Conservation (phyloP, 2,888 invertebrate species). For the Bombyx huttoni region DNA sequence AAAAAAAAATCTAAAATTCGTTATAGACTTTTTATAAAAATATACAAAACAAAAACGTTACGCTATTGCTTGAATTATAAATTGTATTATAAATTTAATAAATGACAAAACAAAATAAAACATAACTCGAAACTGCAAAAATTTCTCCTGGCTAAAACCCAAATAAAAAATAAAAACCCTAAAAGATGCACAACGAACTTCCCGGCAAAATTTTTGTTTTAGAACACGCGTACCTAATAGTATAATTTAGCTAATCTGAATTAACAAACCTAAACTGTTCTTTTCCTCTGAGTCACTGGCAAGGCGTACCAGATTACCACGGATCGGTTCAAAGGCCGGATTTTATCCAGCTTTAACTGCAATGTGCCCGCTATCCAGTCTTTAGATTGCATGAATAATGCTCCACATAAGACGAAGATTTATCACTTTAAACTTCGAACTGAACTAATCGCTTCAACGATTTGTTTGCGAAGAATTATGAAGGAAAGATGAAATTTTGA, state of each 20-base stretch:
- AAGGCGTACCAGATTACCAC: constrained; percentile 26
- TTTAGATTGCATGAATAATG: constrained; percentile 26
- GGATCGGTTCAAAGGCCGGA: constrained; percentile 34
- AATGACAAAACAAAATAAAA: too few relatives aligned
- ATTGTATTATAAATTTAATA: too few relatives aligned
- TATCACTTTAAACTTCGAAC: not conserved
- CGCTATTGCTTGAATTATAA: too few relatives aligned
- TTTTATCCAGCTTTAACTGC: constrained; percentile 47
- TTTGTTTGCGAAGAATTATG: too few relatives aligned
- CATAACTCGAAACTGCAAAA: too few relatives aligned
- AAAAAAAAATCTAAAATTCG: too few relatives aligned
- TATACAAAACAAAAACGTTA: too few relatives aligned
- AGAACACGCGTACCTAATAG: not conserved
- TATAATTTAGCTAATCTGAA: constrained; percentile 24
- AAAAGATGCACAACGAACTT: not conserved
- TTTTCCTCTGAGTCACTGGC: constrained; percentile 52
- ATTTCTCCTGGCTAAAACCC: not conserved
- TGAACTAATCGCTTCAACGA: too few relatives aligned
- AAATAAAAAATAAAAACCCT: not conserved
- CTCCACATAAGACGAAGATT: constrained; percentile 12
- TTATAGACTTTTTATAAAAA: too few relatives aligned
- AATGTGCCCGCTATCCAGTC: constrained; percentile 29
- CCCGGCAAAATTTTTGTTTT: not conserved
- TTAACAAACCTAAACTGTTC: constrained; percentile 47
- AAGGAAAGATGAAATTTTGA: too few relatives aligned